Base-by-base conservation (phyloP, 92 coral and sea anemone genomes). In the Epizoanthus illoricatus region DNA sequence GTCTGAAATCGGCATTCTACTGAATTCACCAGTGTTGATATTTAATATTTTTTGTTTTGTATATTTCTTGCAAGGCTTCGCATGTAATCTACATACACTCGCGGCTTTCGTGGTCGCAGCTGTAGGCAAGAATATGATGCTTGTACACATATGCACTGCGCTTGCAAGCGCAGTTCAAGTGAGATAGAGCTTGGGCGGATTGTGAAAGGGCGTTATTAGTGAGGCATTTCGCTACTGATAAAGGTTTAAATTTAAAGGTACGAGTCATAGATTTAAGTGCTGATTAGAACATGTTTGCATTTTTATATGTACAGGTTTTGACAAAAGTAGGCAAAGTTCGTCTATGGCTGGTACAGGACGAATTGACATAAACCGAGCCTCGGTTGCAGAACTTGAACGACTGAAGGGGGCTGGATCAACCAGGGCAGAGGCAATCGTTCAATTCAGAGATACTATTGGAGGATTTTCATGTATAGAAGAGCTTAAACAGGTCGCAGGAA, bases 371-470 rank as follows among this genome's bases (percentile, higher is more conserved):
- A 97, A 97, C 87, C 89, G 89, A 42, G 99, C 99, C 43, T 84
- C 97, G 9, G 91, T 94, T 23, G 92, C 91, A 47, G 94, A 97
- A 65, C 87, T 97, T 64, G 94, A 85, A 59, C 85, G 89, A 23
- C 88, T 97, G 56, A 86, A 85, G 70, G 99, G 99, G 49, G 89
- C 94, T 73, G 99, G 99, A 56, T 88, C 83, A 87, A 88, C 94
- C 45, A 97, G 85, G 83, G 99, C 99, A 20, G 90, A 88, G 69
- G 88, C 90, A 57, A 97, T 97, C 60, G 87, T 93, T 28, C 97
- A 93, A 69, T 87, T 88, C 71, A 88, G 99, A 33, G 91, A 95
- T 80, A 94, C 93, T 11, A 74, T 92, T 55, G 99, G 99, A 20
- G 98, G 99, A 33, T 97, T 97, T 89, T 73, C 88, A 20, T 86